Percentiles rank a stretch among this genome's conserved stretches.
Conservation (phyloP, 2,797 vertebrate genomes). For the Tokudaia tokunoshimensis region DNA sequence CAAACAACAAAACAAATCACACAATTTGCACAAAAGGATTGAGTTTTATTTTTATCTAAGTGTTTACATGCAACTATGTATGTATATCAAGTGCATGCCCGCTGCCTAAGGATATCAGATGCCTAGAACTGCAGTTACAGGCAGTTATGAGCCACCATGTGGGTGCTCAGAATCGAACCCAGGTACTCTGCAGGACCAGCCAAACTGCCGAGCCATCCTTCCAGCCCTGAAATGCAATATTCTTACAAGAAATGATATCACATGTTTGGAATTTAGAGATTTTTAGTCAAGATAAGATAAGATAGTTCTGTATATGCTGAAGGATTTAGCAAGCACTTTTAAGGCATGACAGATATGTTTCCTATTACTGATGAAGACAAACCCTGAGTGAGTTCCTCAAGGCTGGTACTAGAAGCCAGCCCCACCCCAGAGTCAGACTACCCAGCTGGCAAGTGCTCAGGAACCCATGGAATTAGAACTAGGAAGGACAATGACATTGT, state of each 20-base stretch:
- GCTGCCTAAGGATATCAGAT: background rate
- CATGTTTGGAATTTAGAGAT: background rate
- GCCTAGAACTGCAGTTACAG: background rate
- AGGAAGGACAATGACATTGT: background rate
- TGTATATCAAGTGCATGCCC: background rate
- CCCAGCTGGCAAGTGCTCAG: background rate
- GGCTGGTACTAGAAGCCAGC: background rate
- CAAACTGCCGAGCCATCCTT: background rate
- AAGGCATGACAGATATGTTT: background rate
- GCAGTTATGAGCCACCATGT: background rate
- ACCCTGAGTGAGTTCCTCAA: background rate
- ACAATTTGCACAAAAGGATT: background rate
- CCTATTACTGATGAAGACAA: background rate
- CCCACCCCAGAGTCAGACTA: background rate
- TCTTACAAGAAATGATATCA: background rate
- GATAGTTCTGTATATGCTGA: background rate
- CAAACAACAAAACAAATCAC: background rate
- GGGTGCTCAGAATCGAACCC: background rate
- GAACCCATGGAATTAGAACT: background rate
- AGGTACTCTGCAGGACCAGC: background rate
- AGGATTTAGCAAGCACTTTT: background rate
- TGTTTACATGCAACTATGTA: background rate
- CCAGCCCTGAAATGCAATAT: background rate
- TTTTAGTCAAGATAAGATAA: background rate
- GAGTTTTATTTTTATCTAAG: background rate